Evolutionary conservation across 2,113 vertebrate species (phyloP).

Genomic region (Mustelus asterias): DNA sequence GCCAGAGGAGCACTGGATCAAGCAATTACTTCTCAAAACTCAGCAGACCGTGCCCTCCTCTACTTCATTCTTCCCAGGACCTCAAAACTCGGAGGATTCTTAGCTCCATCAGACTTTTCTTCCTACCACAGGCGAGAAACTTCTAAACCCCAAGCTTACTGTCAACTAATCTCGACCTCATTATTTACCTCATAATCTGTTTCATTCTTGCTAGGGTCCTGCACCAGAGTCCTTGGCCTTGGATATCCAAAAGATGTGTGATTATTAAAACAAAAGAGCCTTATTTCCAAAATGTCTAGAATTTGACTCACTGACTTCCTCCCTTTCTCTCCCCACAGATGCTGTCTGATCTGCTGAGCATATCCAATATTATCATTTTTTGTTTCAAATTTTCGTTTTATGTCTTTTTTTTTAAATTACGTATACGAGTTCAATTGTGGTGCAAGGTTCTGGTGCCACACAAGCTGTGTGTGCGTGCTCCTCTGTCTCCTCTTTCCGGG

Average conservation of each 20-base stretch:
- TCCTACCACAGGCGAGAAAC: background rate
- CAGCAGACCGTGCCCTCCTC: background rate
- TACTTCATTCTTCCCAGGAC: background rate
- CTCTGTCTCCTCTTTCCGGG: background rate
- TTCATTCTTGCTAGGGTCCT: background rate
- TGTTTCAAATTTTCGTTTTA: background rate
- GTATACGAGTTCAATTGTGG: background rate
- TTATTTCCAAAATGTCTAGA: background rate
- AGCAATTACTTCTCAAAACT: background rate
- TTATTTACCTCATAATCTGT: background rate
- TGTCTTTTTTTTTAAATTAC: background rate
- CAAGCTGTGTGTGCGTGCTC: too few species aligned
- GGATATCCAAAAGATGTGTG: background rate
- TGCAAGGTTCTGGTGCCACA: background rate
- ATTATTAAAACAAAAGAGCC: too few species aligned
- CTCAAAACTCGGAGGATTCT: background rate
- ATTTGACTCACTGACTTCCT: background rate
- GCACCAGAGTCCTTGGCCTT: background rate
- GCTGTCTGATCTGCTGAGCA: background rate
- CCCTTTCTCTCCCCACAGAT: background rate
- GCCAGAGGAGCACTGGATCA: background rate
- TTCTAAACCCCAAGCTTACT: background rate
- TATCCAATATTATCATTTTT: background rate
- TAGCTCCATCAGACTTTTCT: background rate
- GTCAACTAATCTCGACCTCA: background rate